A percentile compares a stretch with the other conserved stretches of the same genome.
phyloP scores from a whole-genome alignment of 2,113 vertebrate species.

The Salvelinus fontinalis region DNA sequence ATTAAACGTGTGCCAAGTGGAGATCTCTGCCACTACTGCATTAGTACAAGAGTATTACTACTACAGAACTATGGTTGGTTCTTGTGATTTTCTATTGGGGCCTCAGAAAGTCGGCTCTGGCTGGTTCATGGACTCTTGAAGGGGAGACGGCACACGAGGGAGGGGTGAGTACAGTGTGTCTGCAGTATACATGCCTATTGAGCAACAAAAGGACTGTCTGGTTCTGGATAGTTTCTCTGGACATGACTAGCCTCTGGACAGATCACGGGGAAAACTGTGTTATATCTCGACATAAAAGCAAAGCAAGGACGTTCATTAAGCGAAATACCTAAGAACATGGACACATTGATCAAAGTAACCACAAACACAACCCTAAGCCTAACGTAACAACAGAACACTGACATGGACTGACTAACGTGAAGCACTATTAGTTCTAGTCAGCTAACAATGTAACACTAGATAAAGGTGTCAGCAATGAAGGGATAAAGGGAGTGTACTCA shows the following conservation, averaged over 20 bases:
- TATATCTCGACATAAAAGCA: background rate
- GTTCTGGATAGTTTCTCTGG: background rate
- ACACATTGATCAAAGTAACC: background rate
- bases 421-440: background rate
- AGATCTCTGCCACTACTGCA: background rate
- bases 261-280: background rate
- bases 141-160: slow-evolving; percentile 19
- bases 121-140: slow-evolving; percentile 35
- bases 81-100: slow-evolving; percentile 20
- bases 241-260: background rate
- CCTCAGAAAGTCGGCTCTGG: slow-evolving; percentile 10
- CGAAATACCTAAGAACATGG: no score
- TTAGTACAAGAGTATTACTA: no score
- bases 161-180: slow-evolving; percentile 38
- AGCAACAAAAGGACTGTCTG: background rate
- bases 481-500: background rate
- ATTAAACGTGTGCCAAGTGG: background rate
- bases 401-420: background rate
- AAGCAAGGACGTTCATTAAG: no score
- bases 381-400: background rate
- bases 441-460: background rate
- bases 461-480: background rate
- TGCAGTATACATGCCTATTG: background rate
- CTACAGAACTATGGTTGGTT: slow-evolving; percentile 29
- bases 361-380: background rate